These are phyloP conservation scores for Drosophila meridiana DNA, from an alignment of 2,888 invertebrate species.

Conservation along the genomic window DNA sequence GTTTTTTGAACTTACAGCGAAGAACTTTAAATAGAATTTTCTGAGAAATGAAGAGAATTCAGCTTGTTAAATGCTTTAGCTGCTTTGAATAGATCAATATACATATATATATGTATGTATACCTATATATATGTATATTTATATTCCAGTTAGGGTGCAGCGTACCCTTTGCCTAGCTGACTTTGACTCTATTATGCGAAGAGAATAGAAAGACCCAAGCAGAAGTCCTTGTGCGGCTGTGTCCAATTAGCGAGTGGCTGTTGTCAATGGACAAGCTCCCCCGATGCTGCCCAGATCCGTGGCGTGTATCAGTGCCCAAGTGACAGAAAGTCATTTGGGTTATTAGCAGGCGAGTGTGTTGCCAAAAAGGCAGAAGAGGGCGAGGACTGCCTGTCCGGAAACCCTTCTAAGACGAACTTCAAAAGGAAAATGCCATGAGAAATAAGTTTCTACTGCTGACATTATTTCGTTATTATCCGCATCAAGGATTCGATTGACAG, in stretches of 20 bases:
- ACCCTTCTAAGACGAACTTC: conserved; percentile 61
- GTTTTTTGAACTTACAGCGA: no score
- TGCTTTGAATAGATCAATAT: neutral
- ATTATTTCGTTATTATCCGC: conserved; percentile 82
- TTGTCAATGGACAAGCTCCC: conserved; percentile 26
- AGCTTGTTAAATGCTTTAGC: neutral
- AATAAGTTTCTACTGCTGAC: conserved; percentile 63
- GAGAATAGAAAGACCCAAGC: neutral
- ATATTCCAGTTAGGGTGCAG: neutral
- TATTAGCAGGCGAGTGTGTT: conserved; percentile 65
- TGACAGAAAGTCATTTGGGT: conserved; percentile 74
- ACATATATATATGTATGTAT: neutral
- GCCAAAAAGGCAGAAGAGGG: neutral
- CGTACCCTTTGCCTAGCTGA: neutral
- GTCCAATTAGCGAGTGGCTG: conserved; percentile 52
- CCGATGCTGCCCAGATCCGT: conserved; percentile 14
- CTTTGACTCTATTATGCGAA: conserved; percentile 12
- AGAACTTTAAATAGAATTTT: neutral
- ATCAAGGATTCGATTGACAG: conserved; percentile 78
- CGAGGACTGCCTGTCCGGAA: conserved; percentile 30
- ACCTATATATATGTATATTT: neutral
- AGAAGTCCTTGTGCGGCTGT: conserved; percentile 24
- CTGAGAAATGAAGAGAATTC: neutral
- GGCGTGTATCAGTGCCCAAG: conserved; percentile 61
- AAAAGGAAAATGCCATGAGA: conserved; percentile 57